Base-by-base conservation (phyloP, 2,113 vertebrate species). In the Hucho hucho region DNA sequence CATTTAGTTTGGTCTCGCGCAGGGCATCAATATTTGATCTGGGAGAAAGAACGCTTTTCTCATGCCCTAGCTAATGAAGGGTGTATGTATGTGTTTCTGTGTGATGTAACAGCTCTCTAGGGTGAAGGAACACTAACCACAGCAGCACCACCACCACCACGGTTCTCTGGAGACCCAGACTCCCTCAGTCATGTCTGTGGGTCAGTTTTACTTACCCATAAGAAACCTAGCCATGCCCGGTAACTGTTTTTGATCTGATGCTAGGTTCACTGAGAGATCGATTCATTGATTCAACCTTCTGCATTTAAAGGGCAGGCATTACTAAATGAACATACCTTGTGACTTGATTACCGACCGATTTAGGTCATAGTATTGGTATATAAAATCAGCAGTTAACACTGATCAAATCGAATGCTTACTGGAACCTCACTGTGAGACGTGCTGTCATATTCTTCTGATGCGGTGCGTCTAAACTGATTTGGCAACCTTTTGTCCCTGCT, bases 391-490 rank as follows among this genome's bases (percentile, higher is more conserved):
- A 66, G 85, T 89, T 88, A 91, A 89, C 87, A 76, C 87, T 85
- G 83, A 76, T 87, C 88, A 89, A 87, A 90, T 85, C 78, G 83
- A 89, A 91, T 90, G 76, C 47, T 9, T 61, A 70, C 71, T 81
- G 75, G 78, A 88, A 84, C 83, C 1, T 1, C 32, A 1, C 83
- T 56, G 53, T 65, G 81, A 84, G 75, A 84, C 78, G 63, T 22
- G 47, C 80, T 86, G 91, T 91, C 89, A 92, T 91, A 90, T 90
- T 84, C 79, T 28, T 24, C 82, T 79, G 86, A 80, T 86, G 79
- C 78, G 72, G 79, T 81, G 81, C 81, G 72, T 84, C 85, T 91
- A 92, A 92, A 91, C 91, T 90, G 86, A 91, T 92, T 92, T 90
- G 74, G 84, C 80, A 86, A 89, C 85, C 84, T 91, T 93, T 90